These are phyloP conservation scores for Thaumatotibia leucotreta DNA, from an alignment of 1,140 invertebrate genomes.

Conservation along the genomic window DNA sequence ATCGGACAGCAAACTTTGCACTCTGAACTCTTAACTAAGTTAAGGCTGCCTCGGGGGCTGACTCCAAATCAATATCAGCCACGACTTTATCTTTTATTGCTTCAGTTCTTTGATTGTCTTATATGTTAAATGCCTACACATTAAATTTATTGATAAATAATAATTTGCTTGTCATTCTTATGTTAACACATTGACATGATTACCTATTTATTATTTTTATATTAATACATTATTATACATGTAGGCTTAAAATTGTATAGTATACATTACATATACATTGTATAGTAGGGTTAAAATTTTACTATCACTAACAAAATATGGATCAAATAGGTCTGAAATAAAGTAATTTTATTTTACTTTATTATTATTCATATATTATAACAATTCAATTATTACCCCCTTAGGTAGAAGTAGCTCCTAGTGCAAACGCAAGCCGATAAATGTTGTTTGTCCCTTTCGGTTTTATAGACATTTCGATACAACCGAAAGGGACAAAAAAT, in stretches of 20 bases:
- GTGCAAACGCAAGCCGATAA: too few relatives aligned
- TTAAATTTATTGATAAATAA: neutral
- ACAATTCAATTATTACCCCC: too few relatives aligned
- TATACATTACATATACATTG: too few relatives aligned
- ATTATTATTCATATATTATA: too few relatives aligned
- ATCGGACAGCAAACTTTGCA: conserved; percentile 55
- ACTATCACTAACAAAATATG: too few relatives aligned
- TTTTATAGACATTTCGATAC: too few relatives aligned
- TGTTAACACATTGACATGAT: neutral
- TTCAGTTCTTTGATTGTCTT: neutral
- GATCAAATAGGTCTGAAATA: too few relatives aligned
- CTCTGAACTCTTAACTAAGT: conserved; percentile 66
- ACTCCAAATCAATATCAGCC: conserved; percentile 57
- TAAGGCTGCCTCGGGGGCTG: conserved; percentile 50
- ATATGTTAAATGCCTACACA: neutral
- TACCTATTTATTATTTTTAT: neutral
- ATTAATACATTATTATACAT: neutral
- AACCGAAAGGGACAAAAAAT: too few relatives aligned
- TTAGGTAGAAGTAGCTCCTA: too few relatives aligned
- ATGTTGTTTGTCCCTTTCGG: too few relatives aligned
- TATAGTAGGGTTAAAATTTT: too few relatives aligned
- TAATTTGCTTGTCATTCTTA: neutral
- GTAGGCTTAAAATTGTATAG: neutral
- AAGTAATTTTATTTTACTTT: too few relatives aligned
- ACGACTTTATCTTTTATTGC: conserved; percentile 12